Percentiles rank a stretch among this genome's conserved stretches.
Evolutionary conservation across 2,888 invertebrate genomes (phyloP).

Genomic region (Asteroscopus sphinx): DNA sequence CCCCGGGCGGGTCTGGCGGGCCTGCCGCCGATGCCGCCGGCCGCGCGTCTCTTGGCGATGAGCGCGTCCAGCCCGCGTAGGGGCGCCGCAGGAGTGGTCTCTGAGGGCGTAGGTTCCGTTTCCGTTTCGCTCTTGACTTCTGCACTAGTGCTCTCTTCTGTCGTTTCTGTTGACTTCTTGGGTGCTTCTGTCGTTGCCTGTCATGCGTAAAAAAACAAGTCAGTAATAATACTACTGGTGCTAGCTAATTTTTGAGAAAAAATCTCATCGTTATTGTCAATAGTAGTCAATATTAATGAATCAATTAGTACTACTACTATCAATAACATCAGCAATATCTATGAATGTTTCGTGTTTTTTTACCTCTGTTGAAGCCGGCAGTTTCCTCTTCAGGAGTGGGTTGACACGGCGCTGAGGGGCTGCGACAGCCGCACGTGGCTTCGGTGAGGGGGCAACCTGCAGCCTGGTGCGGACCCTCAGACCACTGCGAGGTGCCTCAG

Average conservation of each 20-base stretch:
- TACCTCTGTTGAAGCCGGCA: slow-evolving; percentile 84
- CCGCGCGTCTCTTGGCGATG: slow-evolving; percentile 92
- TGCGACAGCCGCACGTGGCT: slow-evolving; percentile 86
- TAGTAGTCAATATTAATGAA: too few species aligned
- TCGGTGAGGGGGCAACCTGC: slow-evolving; percentile 83
- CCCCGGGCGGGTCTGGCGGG: slow-evolving; percentile 77
- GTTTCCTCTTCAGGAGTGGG: slow-evolving; percentile 88
- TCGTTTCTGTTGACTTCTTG: slow-evolving; percentile 79
- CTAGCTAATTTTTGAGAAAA: background rate
- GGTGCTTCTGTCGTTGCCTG: slow-evolving; percentile 82
- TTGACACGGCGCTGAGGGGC: slow-evolving; percentile 87
- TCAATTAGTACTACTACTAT: too few species aligned
- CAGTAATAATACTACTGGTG: background rate
- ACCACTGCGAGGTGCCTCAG: slow-evolving; percentile 76
- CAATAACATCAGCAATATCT: too few species aligned
- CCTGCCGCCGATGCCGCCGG: slow-evolving; percentile 77
- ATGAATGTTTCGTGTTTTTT: background rate
- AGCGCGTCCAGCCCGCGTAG: slow-evolving; percentile 92
- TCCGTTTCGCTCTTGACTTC: slow-evolving; percentile 79
- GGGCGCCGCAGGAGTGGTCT: slow-evolving; percentile 88
- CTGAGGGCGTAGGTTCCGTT: slow-evolving; percentile 75
- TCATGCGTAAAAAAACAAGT: slow-evolving; percentile 9
- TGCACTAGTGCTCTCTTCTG: slow-evolving; percentile 82
- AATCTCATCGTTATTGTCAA: background rate
- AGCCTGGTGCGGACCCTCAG: slow-evolving; percentile 78